These are phyloP conservation scores for Leucosticte australis DNA, from an alignment of 2,113 vertebrate genomes.

Conservation along the genomic window DNA sequence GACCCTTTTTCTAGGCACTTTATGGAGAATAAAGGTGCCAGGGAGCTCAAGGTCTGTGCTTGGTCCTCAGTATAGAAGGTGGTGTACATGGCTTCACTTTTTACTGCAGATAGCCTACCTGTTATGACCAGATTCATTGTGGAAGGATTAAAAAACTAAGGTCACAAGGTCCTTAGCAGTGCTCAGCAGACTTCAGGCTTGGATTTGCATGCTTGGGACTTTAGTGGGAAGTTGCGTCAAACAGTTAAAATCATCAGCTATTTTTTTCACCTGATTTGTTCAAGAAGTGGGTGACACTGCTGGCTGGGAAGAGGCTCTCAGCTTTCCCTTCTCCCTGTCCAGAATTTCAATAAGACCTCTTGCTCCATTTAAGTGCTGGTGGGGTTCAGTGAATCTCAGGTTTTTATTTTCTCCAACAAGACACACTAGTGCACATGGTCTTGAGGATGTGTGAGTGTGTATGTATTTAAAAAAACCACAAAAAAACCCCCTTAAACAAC, in stretches of 20 bases:
- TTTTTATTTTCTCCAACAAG: neutral
- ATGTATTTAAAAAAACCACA: neutral
- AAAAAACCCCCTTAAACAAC: neutral
- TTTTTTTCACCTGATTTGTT: neutral
- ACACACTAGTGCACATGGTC: neutral
- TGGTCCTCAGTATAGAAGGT: rapidly evolving
- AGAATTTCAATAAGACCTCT: neutral
- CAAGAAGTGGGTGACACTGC: neutral
- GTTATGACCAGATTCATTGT: neutral
- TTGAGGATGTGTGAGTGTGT: neutral
- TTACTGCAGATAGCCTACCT: neutral
- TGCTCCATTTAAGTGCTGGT: neutral
- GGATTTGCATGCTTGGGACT: neutral
- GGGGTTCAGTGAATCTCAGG: neutral
- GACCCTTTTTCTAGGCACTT: neutral
- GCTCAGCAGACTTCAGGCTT: neutral
- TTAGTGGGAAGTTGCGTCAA: neutral
- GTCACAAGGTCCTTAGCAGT: neutral
- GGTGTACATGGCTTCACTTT: neutral
- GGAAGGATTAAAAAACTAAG: neutral
- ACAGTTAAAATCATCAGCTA: neutral
- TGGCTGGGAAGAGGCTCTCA: neutral
- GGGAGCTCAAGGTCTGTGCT: rapidly evolving
- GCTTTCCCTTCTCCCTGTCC: neutral
- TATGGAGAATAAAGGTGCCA: neutral